Base-by-base conservation (phyloP, 1,140 invertebrate genomes). In the Caenorhabditis remanei region DNA sequence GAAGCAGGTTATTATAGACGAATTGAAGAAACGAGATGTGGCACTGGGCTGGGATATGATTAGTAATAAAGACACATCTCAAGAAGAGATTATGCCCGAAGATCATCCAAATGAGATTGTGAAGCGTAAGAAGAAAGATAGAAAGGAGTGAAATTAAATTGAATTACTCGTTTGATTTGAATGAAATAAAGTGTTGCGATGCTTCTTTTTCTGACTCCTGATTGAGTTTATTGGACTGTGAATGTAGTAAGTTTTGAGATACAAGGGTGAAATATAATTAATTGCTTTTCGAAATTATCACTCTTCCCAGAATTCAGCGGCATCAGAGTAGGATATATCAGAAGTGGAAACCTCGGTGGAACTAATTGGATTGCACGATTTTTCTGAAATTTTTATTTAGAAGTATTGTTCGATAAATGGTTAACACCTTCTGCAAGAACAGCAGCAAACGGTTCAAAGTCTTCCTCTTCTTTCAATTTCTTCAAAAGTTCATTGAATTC, bases 401-500 rank as follows among this genome's bases (percentile, higher is more conserved):
- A 41, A 41, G 13, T 2, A n/a, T 21, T 9, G 21, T n/a, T 58
- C 50, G 50, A 58, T 58, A 21, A 21, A n/a, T 58, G 41, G 1
- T 46, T 11, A 11, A 65, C 3, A 75, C 67, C 67, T n/a, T 79
- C 71, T 46, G 46, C 16, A 79, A 79, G 71, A 24, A 79, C 43
- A 3, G 2, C 71, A 14, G 71, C 71, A 50, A 79, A 79, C 24
- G 71, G 71, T 53, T 79, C 71, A 50, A 79, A 79, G 19, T 79
- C 71, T 53, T 79, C 71, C 19, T 71, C 67, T 21, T 79, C 71
- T 79, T 24, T 79, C 46, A 79, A 24, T 14, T 79, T 79, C 24
- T 50, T 50, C 19, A 79, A n/a, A 50, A 79, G 46, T 14, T 79
- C 71, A 50, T 79, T 79, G 46, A 79, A 79, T 24, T 79, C 71